Conservation (phyloP, 2,113 vertebrate species). For the Neodon shergylaensis region DNA sequence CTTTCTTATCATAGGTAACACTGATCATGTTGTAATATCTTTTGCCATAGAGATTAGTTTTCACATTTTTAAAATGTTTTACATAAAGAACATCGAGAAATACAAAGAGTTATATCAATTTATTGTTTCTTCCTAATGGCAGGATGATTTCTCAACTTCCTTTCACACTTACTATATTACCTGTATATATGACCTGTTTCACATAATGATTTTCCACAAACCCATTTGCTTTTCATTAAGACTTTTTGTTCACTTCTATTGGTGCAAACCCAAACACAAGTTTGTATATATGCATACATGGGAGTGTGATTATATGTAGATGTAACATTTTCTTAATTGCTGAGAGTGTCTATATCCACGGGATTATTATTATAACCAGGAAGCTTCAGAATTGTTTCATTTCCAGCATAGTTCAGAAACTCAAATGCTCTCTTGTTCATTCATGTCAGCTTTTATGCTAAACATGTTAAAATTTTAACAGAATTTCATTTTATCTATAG, state of each 20-base stretch:
- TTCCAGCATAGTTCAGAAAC: not conserved
- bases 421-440: not conserved
- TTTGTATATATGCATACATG: not conserved
- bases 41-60: not conserved
- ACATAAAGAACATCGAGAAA: not conserved
- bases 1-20: not conserved
- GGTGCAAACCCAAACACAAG: not conserved
- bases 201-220: not conserved
- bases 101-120: not conserved
- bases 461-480: not conserved
- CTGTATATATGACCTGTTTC: not conserved
- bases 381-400: not conserved
- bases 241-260: not conserved
- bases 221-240: not conserved
- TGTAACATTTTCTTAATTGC: not conserved
- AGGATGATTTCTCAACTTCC: not conserved
- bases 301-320: not conserved
- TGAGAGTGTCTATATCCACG: no score
- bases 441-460: not conserved
- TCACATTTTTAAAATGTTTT: not conserved
- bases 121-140: not conserved
- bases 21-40: not conserved
- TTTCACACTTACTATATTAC: not conserved
- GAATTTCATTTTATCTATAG: not conserved
- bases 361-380: not conserved